phyloP scores from a whole-genome alignment of 2,113 vertebrate species.

The Pardalotus punctatus region DNA sequence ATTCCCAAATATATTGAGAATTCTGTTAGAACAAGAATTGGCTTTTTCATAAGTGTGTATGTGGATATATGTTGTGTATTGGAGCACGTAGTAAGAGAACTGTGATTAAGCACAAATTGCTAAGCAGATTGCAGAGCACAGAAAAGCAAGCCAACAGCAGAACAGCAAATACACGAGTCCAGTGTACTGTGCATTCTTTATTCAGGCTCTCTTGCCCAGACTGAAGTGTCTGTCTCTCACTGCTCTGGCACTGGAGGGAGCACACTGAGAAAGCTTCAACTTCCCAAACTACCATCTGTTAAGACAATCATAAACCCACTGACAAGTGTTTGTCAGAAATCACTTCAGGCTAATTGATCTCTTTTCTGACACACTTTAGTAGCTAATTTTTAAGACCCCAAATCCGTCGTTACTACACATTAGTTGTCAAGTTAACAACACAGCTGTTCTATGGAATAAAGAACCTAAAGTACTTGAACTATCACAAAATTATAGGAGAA shows the following conservation, averaged over 20 bases:
- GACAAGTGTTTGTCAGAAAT: constrained; percentile 33
- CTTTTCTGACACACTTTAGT: not conserved
- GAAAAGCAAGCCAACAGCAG: not conserved
- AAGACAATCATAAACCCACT: not conserved
- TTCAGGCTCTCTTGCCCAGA: not conserved
- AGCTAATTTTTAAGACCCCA: not conserved
- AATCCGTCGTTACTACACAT: not conserved
- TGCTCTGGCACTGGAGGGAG: not conserved
- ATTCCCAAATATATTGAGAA: not conserved
- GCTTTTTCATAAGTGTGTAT: not conserved
- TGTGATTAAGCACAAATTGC: not conserved
- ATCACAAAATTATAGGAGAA: not conserved
- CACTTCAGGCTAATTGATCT: constrained; percentile 20
- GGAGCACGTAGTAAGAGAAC: not conserved
- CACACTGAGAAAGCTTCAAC: not conserved
- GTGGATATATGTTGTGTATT: not conserved
- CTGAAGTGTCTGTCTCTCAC: not conserved
- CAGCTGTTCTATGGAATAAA: constrained; percentile 25
- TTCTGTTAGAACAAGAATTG: not conserved
- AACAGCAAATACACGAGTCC: not conserved
- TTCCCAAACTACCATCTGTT: not conserved
- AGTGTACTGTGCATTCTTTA: not conserved
- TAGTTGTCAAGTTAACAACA: not conserved
- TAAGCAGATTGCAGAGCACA: not conserved
- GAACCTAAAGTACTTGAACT: not conserved